A percentile compares a stretch with the other conserved stretches of the same genome.
These are phyloP conservation scores for Brachypteracias leptosomus DNA, from an alignment of 2,113 vertebrate species.

Conservation along the genomic window DNA sequence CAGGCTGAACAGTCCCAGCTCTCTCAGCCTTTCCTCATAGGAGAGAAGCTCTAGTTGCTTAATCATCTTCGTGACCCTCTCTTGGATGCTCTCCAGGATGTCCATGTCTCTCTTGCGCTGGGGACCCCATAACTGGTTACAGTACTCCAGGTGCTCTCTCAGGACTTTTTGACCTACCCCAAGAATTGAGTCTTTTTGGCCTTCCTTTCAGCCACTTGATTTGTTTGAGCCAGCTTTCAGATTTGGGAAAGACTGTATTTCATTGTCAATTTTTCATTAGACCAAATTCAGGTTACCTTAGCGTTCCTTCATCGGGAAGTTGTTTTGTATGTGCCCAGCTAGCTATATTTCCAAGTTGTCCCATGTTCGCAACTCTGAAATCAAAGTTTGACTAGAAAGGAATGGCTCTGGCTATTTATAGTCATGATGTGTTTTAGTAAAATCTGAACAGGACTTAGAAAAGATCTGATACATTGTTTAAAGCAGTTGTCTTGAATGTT, in stretches of 20 bases:
- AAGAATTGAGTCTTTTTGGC: neutral
- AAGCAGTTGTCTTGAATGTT: neutral
- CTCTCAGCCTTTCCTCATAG: neutral
- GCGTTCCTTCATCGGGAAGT: neutral
- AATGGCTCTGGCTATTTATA: neutral
- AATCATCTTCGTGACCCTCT: neutral
- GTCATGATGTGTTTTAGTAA: neutral
- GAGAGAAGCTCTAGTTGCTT: neutral
- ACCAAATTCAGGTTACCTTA: neutral
- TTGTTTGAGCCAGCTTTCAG: neutral
- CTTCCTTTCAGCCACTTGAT: neutral
- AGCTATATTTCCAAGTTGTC: neutral
- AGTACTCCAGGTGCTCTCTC: neutral
- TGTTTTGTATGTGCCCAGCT: neutral
- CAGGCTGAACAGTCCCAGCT: neutral
- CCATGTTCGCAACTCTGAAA: neutral
- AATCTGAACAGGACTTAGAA: neutral
- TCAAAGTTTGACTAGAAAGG: neutral
- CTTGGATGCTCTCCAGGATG: neutral
- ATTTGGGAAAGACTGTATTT: neutral
- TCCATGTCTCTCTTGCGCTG: neutral
- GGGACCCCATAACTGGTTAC: neutral
- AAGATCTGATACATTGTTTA: neutral
- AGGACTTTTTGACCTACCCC: neutral
- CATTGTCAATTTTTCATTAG: neutral